Conservation (phyloP, 2,888 invertebrate genomes). For the Chalcosyrphus nemorum region DNA sequence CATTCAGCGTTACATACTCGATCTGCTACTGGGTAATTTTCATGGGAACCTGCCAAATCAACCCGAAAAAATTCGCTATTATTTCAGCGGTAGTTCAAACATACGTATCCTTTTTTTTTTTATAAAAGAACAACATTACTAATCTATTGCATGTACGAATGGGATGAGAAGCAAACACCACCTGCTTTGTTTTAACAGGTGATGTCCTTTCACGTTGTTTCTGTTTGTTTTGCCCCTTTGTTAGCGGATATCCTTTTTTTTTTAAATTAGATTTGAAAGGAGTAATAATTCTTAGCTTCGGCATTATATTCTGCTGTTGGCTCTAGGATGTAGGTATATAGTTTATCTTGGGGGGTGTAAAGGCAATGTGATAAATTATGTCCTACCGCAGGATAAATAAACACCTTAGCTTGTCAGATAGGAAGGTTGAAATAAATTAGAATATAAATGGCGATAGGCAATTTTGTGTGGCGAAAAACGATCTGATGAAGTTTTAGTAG, state of each 20-base stretch:
- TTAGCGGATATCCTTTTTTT: slow-evolving; percentile 50
- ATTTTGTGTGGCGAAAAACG: not conserved
- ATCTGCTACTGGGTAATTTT: not conserved
- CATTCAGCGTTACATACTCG: not conserved
- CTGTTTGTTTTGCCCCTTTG: not conserved
- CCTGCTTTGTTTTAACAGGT: slow-evolving; percentile 52
- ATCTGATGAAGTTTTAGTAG: not conserved
- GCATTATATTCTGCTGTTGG: slow-evolving; percentile 3
- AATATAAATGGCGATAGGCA: slow-evolving; percentile 7
- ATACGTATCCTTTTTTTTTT: not conserved
- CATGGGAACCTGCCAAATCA: slow-evolving; percentile 24
- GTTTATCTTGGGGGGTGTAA: not conserved
- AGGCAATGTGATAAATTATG: slow-evolving; percentile 21
- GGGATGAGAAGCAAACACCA: slow-evolving; percentile 13
- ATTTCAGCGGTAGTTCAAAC: not conserved
- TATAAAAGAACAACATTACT: slow-evolving; percentile 1
- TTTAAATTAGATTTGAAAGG: slow-evolving; percentile 46
- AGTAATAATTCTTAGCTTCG: slow-evolving; percentile 38
- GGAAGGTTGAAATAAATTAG: slow-evolving; percentile 19
- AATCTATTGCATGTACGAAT: slow-evolving; percentile 19
- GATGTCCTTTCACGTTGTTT: slow-evolving; percentile 30
- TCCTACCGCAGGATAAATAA: slow-evolving; percentile 14
- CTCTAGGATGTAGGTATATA: slow-evolving; percentile 32
- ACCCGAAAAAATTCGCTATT: slow-evolving; percentile 18
- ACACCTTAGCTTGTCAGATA: slow-evolving; percentile 23